Conservation (phyloP, 2,797 vertebrate species). For the Rallus crepitans region DNA sequence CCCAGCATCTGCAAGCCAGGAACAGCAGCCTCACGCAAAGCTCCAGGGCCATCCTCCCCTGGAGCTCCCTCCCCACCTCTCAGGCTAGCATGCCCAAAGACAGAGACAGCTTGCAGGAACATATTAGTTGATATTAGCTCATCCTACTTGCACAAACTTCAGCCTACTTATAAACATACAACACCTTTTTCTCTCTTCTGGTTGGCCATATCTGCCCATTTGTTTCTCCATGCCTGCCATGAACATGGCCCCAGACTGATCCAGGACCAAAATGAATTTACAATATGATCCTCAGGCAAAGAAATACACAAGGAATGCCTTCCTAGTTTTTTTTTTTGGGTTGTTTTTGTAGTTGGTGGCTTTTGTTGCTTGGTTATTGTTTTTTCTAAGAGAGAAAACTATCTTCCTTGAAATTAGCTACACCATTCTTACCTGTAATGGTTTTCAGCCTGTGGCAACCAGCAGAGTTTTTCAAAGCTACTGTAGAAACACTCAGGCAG, state of each 20-base stretch:
- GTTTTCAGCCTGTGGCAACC: neutral
- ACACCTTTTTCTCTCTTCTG: neutral
- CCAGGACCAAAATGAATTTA: neutral
- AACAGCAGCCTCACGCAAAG: fast-evolving
- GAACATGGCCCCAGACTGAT: neutral
- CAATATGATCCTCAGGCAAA: neutral
- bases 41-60: fast-evolving
- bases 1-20: neutral
- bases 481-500: neutral
- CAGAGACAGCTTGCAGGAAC: neutral
- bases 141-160: neutral
- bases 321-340: neutral
- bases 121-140: neutral
- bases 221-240: fast-evolving
- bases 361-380: neutral
- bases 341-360: no score
- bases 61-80: neutral
- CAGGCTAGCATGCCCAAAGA: neutral
- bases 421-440: fast-evolving
- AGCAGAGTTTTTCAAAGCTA: neutral
- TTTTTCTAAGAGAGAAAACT: neutral
- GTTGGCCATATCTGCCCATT: neutral
- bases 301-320: fast-evolving
- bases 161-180: neutral
- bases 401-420: neutral